A percentile compares a stretch with the other conserved stretches of the same genome.
phyloP scores from a whole-genome alignment of 2,888 invertebrate species.

The Strigamia maritima region DNA sequence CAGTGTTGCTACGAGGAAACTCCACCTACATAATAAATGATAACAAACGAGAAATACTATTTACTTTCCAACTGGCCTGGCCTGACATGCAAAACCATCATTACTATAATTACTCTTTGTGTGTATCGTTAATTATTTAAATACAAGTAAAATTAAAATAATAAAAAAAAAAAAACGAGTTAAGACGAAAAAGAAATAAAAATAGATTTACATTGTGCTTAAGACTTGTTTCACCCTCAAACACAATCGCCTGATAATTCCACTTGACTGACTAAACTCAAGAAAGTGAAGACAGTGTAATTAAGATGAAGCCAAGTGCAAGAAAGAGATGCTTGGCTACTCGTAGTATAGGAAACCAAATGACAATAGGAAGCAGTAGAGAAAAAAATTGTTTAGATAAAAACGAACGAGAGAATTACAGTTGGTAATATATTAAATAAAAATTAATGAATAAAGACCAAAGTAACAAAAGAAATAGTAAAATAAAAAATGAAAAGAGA shows the following conservation, averaged over 20 bases:
- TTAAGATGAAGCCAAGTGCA: constrained; percentile 32
- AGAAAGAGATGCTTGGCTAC: constrained; percentile 31
- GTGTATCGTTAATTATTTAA: not conserved
- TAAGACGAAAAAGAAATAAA: not conserved
- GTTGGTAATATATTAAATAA: not conserved
- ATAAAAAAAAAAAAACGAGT: not conserved
- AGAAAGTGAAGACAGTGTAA: constrained; percentile 32
- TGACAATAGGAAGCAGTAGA: not conserved
- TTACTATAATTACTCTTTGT: constrained; percentile 18
- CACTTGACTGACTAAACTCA: constrained; percentile 30
- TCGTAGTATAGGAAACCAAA: constrained; percentile 12
- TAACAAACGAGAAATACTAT: constrained; percentile 19
- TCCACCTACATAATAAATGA: constrained; percentile 34
- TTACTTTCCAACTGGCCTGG: constrained; percentile 21
- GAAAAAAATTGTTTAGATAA: not conserved
- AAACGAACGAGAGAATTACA: constrained; percentile 22
- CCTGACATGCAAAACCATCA: constrained; percentile 32
- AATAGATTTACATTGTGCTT: constrained; percentile 31
- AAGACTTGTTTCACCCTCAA: constrained; percentile 25
- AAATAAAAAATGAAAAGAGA: not conserved
- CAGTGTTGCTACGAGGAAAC: constrained; percentile 32
- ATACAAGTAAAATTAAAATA: not conserved
- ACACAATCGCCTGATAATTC: constrained; percentile 34
- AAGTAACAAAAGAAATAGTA: not conserved
- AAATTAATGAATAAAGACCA: not conserved